A percentile compares a stretch with the other conserved stretches of the same genome.
These are phyloP conservation scores for Hemiprocne comata DNA, from an alignment of 2,113 vertebrate genomes.

Conservation along the genomic window DNA sequence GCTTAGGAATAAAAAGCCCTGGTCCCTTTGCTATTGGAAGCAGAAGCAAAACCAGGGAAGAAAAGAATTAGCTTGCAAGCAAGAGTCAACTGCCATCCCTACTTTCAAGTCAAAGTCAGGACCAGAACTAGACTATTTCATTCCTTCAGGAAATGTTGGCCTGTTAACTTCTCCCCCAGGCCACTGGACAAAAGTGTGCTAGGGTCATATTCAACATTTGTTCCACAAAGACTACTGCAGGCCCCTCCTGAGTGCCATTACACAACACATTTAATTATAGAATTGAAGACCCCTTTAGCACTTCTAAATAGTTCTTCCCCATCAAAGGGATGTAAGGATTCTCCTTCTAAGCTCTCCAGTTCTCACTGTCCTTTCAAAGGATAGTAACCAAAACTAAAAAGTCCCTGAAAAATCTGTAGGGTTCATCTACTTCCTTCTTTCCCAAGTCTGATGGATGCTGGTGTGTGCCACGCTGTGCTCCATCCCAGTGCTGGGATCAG, in stretches of 20 bases:
- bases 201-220: neutral
- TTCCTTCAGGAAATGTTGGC: neutral
- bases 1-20: neutral
- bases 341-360: neutral
- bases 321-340: neutral
- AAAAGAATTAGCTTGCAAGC: neutral
- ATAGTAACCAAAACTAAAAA: neutral
- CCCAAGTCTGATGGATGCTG: neutral
- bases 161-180: neutral
- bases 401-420: neutral
- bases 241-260: neutral
- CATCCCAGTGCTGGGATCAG: neutral
- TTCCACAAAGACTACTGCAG: neutral
- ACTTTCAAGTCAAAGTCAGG: neutral
- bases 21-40: neutral
- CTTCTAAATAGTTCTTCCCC: neutral
- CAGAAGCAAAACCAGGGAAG: neutral
- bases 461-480: accelerated
- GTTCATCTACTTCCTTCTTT: neutral
- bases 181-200: neutral
- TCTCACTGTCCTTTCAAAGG: neutral
- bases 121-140: neutral
- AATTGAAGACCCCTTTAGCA: neutral
- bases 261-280: neutral
- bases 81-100: neutral